Base-by-base conservation (phyloP, 1,140 invertebrate species). In the Orius laevigatus region DNA sequence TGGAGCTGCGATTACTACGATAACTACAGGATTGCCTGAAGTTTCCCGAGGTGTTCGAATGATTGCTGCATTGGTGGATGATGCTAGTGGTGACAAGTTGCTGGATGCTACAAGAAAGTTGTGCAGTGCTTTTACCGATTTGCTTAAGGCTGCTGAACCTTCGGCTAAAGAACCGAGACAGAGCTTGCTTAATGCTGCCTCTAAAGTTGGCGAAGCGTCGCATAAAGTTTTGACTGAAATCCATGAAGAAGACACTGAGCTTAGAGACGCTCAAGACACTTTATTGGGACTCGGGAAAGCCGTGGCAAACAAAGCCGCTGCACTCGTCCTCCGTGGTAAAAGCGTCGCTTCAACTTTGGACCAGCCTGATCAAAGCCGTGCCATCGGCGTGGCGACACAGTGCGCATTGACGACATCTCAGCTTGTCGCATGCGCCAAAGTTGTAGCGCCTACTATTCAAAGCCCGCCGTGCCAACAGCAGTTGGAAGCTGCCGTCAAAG, bases 321-420 rank as follows among this genome's bases (percentile, higher is more conserved):
- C 84, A 9, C 66, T 98, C 3, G 93, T 98, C 4, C 70, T 93
- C 36, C 90, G 92, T 60, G 91, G 94, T 0, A 95, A 96, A 67
- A 85, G 83, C 58, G 85, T 92, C 42, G 89, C 94, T 0, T 81
- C 84, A 5, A 87, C 82, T 42, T 91, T 90, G 59, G 73, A 77
- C 8, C 75, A 79, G 55, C 78, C 82, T 48, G 71, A 75, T 36
- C 79, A 84, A 58, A 94, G 96, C 65, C 73, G 76, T 55, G 89
- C 98, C 2, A 97, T 98, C 55, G 81, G 48, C 33, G 84, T 89
- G 0, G 95, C 95, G 0, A 96, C 92, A 0, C 83, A 97, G 64
- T 95, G 92, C 66, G 95, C 95, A 1, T 68, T 98, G 19, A 89
- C 92, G 1, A 98, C 95, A 0, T 96, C 91, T 25, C 95, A 98